A percentile compares a stretch with the other conserved stretches of the same genome.
Conservation (phyloP, 2,113 vertebrate genomes). For the Balaenoptera acutorostrata region DNA sequence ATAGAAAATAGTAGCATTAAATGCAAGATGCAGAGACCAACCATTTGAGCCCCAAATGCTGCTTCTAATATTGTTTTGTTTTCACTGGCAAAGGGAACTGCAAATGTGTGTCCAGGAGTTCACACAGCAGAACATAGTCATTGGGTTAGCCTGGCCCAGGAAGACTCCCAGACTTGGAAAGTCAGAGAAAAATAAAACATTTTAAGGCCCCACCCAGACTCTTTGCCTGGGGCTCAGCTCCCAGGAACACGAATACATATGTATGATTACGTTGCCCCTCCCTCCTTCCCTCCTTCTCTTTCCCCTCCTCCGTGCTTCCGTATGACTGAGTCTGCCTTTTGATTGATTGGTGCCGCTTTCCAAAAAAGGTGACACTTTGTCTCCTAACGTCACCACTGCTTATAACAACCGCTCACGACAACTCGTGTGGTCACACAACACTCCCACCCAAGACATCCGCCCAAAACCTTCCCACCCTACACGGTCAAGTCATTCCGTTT, state of each 20-base stretch:
- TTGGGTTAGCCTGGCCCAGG: not conserved
- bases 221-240: not conserved
- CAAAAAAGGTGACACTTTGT: not conserved
- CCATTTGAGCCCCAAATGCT: not conserved
- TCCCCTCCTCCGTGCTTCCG: not conserved
- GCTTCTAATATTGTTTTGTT: not conserved
- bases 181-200: not conserved
- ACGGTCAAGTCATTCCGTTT: not conserved
- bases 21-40: not conserved
- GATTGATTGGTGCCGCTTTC: not conserved
- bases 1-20: not conserved
- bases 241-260: not conserved
- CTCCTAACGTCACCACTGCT: not conserved
- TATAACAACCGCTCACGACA: not conserved
- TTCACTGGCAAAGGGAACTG: not conserved
- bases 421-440: not conserved
- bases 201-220: not conserved
- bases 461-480: not conserved
- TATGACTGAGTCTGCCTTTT: not conserved
- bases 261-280: accelerated
- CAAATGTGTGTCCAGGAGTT: not conserved
- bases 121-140: not conserved
- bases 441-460: not conserved
- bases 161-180: not conserved
- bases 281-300: not conserved